A percentile compares a stretch with the other conserved stretches of the same genome.
phyloP scores from a whole-genome alignment of 2,797 vertebrate species.

The Lates japonicus region DNA sequence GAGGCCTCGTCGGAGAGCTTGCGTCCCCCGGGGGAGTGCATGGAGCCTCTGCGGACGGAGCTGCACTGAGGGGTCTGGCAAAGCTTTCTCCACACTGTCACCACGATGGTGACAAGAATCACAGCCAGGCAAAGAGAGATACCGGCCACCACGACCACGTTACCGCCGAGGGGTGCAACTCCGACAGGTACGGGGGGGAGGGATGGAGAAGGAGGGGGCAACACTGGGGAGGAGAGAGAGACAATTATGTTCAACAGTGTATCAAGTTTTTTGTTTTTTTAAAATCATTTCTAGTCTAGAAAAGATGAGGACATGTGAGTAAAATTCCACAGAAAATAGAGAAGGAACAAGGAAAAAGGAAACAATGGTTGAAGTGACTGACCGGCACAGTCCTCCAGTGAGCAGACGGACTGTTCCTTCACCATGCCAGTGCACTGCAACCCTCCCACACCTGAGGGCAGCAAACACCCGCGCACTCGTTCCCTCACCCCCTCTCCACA shows the following conservation, averaged over 20 bases:
- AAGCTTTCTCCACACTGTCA: slow-evolving; percentile 94
- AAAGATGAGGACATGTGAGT: neutral
- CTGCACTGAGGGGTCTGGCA: slow-evolving; percentile 90
- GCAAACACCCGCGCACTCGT: slow-evolving; percentile 90
- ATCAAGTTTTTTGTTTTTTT: neutral
- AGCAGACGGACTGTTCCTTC: slow-evolving; percentile 92
- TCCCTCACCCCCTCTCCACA: slow-evolving; percentile 95
- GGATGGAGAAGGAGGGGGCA: slow-evolving; percentile 71
- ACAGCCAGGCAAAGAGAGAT: slow-evolving; percentile 94
- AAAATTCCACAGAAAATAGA: neutral
- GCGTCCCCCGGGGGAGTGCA: slow-evolving; percentile 88
- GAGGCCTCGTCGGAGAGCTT: slow-evolving; percentile 95
- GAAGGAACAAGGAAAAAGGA: neutral
- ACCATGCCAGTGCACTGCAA: slow-evolving; percentile 87
- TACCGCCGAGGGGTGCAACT: slow-evolving; percentile 81
- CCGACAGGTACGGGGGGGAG: slow-evolving; percentile 52
- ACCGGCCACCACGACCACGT: slow-evolving; percentile 92
- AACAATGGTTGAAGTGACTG: slow-evolving; percentile 21
- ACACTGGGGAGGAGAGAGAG: slow-evolving; percentile 50
- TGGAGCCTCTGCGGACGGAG: slow-evolving; percentile 83
- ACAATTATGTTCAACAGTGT: neutral
- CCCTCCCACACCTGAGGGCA: slow-evolving; percentile 82
- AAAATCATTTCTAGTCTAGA: neutral
- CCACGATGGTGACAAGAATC: slow-evolving; percentile 91
- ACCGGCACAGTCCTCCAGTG: slow-evolving; percentile 93